Evolutionary conservation across 2,888 invertebrate species (phyloP).

Genomic region (Blera fallax): DNA sequence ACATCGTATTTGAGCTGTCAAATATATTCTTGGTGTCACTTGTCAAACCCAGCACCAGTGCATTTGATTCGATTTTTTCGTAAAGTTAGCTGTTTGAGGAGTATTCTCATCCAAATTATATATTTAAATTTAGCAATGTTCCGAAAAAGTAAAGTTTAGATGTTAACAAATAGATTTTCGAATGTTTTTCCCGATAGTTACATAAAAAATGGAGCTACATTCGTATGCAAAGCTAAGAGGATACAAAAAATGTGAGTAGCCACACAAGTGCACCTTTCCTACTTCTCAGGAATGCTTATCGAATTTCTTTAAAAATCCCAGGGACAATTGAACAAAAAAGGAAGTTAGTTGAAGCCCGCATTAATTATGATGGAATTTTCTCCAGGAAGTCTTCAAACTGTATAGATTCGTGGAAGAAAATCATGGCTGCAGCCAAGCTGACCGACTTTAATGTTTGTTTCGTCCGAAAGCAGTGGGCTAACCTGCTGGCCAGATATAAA

Average conservation of each 20-base stretch:
- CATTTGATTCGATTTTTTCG: conserved; percentile 35
- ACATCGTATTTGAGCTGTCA: conserved; percentile 9
- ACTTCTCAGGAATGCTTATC: not conserved
- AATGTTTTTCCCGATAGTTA: not conserved
- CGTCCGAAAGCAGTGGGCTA: conserved; percentile 79
- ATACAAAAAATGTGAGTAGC: conserved; percentile 78
- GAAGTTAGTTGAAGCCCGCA: conserved; percentile 78
- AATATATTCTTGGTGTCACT: not conserved
- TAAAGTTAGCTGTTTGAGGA: not conserved
- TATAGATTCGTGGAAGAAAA: conserved; percentile 78
- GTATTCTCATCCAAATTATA: not conserved
- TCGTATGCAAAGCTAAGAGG: conserved; percentile 78
- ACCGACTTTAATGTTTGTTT: conserved; percentile 78
- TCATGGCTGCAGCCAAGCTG: conserved; percentile 76
- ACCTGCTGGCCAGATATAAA: conserved; percentile 78
- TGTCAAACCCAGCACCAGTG: not conserved
- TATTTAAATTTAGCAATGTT: conserved; percentile 10
- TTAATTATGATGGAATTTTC: conserved; percentile 78
- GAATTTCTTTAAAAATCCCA: conserved; percentile 51
- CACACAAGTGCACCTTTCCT: conserved; percentile 15
- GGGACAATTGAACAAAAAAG: conserved; percentile 80
- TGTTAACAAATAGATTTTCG: not conserved
- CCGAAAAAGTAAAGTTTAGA: not conserved
- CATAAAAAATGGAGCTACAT: conserved; percentile 77
- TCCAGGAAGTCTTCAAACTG: conserved; percentile 76